Percentiles rank a stretch among this genome's conserved stretches.
Evolutionary conservation across 2,888 invertebrate genomes (phyloP).

Genomic region (Andrena bucephala): DNA sequence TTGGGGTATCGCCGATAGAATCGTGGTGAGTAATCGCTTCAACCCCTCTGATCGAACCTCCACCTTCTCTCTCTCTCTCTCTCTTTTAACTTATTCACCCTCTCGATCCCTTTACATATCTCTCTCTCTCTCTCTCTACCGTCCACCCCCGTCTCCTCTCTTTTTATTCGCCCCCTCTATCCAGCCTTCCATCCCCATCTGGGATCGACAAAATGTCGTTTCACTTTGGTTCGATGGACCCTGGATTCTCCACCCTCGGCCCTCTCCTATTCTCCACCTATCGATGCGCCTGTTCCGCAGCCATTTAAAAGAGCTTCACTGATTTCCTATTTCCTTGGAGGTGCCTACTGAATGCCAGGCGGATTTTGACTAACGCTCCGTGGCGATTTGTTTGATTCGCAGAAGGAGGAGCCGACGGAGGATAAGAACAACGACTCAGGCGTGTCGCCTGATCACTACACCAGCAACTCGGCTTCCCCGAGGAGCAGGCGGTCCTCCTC

Average conservation of each 20-base stretch:
- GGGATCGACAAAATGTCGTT: conserved; percentile 71
- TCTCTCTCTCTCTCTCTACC: conserved; percentile 30
- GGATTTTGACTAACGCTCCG: fast-evolving
- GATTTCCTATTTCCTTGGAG: neutral
- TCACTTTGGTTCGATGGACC: conserved; percentile 43
- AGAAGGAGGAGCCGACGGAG: conserved; percentile 68
- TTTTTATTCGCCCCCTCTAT: conserved; percentile 8
- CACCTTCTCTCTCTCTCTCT: conserved; percentile 40
- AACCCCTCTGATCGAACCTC: conserved; percentile 61
- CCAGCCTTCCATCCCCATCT: conserved; percentile 47
- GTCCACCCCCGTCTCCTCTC: conserved; percentile 10
- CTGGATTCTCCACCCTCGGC: neutral
- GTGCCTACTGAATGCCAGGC: neutral
- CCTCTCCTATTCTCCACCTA: neutral
- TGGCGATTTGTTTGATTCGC: neutral
- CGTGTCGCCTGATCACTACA: conserved; percentile 81
- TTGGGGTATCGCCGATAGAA: conserved; percentile 76
- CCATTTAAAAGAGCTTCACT: neutral
- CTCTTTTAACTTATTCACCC: conserved; percentile 44
- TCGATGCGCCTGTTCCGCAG: neutral
- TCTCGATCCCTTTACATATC: conserved; percentile 26
- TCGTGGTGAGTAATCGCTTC: conserved; percentile 78
- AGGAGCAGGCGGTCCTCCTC: conserved; percentile 73
- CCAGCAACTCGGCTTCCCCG: conserved; percentile 75
- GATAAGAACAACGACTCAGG: conserved; percentile 81